phyloP scores from a whole-genome alignment of 1,140 invertebrate genomes.

The Heliconius hermathena region DNA sequence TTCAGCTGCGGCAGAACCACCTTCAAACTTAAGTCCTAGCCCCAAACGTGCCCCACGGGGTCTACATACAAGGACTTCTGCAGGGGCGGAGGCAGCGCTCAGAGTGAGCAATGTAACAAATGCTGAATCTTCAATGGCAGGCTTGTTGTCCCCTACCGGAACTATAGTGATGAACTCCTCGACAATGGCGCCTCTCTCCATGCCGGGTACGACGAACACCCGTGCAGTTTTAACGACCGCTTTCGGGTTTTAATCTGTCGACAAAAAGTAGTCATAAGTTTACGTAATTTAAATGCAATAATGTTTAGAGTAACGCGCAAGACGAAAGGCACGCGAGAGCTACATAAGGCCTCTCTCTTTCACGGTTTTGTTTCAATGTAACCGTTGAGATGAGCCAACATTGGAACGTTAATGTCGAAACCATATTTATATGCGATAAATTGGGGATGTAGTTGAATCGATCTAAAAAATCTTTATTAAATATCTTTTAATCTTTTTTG shows the following conservation, averaged over 20 bases:
- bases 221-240: conserved; percentile 57
- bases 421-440: neutral
- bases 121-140: conserved; percentile 57
- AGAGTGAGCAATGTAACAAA: conserved; percentile 80
- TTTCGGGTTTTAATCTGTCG: conserved; percentile 58
- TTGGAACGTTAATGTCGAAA: neutral
- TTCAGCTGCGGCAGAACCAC: conserved; percentile 89
- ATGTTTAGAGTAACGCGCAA: conserved; percentile 48
- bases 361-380: conserved; percentile 58
- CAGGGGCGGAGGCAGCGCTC: conserved; percentile 78
- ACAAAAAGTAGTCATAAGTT: conserved; percentile 53
- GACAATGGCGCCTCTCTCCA: conserved; percentile 67
- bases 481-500: neutral
- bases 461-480: neutral
- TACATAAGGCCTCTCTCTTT: conserved; percentile 67
- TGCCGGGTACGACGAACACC: conserved; percentile 64
- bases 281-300: conserved; percentile 62
- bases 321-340: conserved; percentile 52
- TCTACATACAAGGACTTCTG: conserved; percentile 90
- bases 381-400: conserved; percentile 47
- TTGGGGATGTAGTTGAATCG: neutral
- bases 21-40: conserved; percentile 95
- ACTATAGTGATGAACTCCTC: conserved; percentile 82
- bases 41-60: conserved; percentile 94
- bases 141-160: conserved; percentile 75